Base-by-base conservation (phyloP, 2,797 vertebrate genomes). In the Vespertilio murinus region DNA sequence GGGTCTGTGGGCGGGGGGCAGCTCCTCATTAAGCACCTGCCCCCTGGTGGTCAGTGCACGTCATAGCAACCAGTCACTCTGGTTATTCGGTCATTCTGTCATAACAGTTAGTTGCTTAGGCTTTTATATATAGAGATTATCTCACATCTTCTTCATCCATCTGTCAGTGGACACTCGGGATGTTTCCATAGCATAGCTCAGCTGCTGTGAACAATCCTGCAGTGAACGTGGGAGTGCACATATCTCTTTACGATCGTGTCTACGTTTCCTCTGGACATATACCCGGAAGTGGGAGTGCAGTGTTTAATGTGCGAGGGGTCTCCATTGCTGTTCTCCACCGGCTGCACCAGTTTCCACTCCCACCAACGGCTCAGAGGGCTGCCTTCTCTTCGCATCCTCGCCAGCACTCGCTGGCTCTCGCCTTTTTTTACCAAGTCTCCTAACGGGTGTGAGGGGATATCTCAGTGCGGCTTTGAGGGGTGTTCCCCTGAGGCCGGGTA, bases 371-470 rank as follows among this genome's bases (percentile, higher is more conserved):
- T 8, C 13, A 22, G 30, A 0, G 9, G 40, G 40, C 40, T 5
- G 22, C 12, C 59, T 47, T 65, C 3, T 10, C 78, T 23, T 28
- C 78, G 5, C 40, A 3, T 64, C 30, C 59, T 23, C 4, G 4
- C 18, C 38, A 16, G 3, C 28, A n/a, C 56, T 9, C 13, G 8
- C 3, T 14, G 0, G 2, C 38, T 9, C 30, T 45, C 8, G 8
- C 11, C 30, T 47, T 45, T 81, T 81, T n/a, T 33, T 9, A 33
- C 16, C 13, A 16, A 33, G 18, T 40, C 59, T 33, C 2, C 40
- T 9, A 16, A 25, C 40, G 5, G 6, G 20, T 45, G 6, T 2
- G 28, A n/a, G 78, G 28, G 22, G 40, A 14, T 1, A 10, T 2
- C 59, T 47, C 59, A 3, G 8, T 33, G 59, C 16, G 79, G 40